Percentiles rank a stretch among this genome's conserved stretches.
Conservation (phyloP, 2,888 invertebrate species). For the Antheraea assamensis region DNA sequence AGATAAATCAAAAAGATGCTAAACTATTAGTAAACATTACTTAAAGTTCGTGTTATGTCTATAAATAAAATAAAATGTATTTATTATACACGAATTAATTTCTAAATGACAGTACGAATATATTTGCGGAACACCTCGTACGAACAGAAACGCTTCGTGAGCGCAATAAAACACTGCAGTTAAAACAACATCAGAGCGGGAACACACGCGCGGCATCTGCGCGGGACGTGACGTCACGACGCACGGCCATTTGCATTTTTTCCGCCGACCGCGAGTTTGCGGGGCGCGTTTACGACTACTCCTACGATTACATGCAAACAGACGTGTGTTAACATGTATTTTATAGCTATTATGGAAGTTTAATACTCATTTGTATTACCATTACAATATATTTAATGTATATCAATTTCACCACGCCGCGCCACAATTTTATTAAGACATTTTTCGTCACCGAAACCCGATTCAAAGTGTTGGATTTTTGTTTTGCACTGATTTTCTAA, state of each 20-base stretch:
- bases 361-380: not conserved
- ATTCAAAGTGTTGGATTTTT: too few relatives aligned
- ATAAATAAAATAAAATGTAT: too few relatives aligned
- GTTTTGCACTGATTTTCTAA: too few relatives aligned
- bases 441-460: too few relatives aligned
- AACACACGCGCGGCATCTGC: slow-evolving; percentile 49
- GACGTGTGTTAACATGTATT: slow-evolving; percentile 14
- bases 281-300: slow-evolving; percentile 15
- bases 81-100: not conserved
- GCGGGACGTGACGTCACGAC: slow-evolving; percentile 64
- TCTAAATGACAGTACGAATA: not conserved
- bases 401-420: too few relatives aligned
- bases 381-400: not conserved
- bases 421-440: too few relatives aligned
- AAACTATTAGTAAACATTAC: too few relatives aligned
- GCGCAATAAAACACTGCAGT: slow-evolving; percentile 60
- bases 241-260: slow-evolving; percentile 68
- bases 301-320: slow-evolving; percentile 15
- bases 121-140: slow-evolving; percentile 13
- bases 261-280: slow-evolving; percentile 35
- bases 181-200: slow-evolving; percentile 57
- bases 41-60: too few relatives aligned
- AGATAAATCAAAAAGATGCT: too few relatives aligned
- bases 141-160: slow-evolving; percentile 18
- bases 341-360: slow-evolving; percentile 15